Evolutionary conservation across 2,797 vertebrate genomes (phyloP), one percentile per base, ranked within the genome.

Genomic region (Melanotaenia boesemani): DNA sequence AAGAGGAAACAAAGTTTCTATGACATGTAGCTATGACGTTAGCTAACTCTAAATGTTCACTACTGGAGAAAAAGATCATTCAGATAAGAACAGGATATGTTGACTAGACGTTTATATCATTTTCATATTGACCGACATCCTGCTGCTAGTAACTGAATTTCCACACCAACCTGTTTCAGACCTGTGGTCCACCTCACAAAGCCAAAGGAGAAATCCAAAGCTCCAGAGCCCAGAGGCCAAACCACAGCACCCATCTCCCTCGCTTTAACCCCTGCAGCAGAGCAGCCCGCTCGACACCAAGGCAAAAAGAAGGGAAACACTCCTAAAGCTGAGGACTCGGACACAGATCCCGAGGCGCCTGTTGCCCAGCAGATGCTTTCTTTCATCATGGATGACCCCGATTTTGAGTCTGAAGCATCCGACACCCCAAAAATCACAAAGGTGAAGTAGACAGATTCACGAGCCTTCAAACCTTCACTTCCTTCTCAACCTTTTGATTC

Each of bases 311-410:
- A 75, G 76, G 90, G 74, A 66, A 66, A 20, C 41, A 34, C 74
- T 0, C 90, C 91, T n/a, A 95, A 87, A 7, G 81, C 79, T 0
- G 93, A 94, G 26, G 93, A 94, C 61, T 97, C 97, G 0, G 98
- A 98, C 37, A 95, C 96, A 0, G 98, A 99, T 74, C 89, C 87
- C 0, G 97, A 99, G 70, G 95, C 94, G 11, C 96, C 97, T 0
- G 94, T 96, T 0, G 96, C 97, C 11, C 95, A 96, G 30, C 98
- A 99, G 89, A 95, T 99, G 96, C 95, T 99, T 41, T 99, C 98
- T 0, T 99, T 97, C 3, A 90, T 99, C 77, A 96, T 99, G 98
- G 98, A 99, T 0, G 97, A 99, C 86, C 98, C 98, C 0, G 98
- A 99, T 90, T 99, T 99, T 0, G 97, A 99, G 66, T 98, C 97